phyloP scores from a whole-genome alignment of 1,140 invertebrate species.

The Leptoteleia sp. region DNA sequence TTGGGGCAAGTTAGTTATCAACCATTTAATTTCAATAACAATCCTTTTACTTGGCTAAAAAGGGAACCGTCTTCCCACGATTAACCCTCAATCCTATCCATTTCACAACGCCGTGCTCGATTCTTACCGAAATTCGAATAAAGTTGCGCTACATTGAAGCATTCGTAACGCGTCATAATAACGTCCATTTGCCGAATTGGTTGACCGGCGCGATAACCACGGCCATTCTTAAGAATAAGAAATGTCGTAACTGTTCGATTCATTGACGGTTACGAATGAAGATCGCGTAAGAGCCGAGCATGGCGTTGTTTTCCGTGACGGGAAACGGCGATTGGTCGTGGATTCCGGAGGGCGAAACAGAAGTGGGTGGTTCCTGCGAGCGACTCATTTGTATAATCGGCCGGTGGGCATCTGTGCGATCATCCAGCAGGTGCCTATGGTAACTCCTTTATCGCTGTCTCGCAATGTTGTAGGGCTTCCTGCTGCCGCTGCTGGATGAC shows the following conservation, averaged over 20 bases:
- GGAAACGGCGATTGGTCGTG: slow-evolving; percentile 32
- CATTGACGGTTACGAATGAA: slow-evolving; percentile 10
- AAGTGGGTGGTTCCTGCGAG: slow-evolving; percentile 56
- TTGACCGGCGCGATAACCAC: neutral
- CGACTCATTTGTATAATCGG: slow-evolving; percentile 65
- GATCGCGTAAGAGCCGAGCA: slow-evolving; percentile 7
- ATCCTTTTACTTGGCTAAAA: slow-evolving; percentile 3
- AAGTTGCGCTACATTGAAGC: slow-evolving; percentile 40
- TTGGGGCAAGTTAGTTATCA: too few relatives aligned
- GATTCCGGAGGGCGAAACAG: slow-evolving; percentile 39
- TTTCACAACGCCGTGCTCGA: too few relatives aligned
- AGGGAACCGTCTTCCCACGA: slow-evolving; percentile 22
- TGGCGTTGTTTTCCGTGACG: slow-evolving; percentile 13
- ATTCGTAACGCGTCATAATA: slow-evolving; percentile 56
- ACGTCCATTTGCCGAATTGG: neutral
- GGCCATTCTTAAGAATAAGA: neutral
- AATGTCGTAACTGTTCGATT: neutral
- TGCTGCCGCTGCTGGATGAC: slow-evolving; percentile 31
- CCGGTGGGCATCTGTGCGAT: slow-evolving; percentile 58
- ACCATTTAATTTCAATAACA: slow-evolving; percentile 27
- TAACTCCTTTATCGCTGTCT: slow-evolving; percentile 61
- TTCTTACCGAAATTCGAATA: slow-evolving; percentile 9
- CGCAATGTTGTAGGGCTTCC: slow-evolving; percentile 59
- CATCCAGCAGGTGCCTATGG: slow-evolving; percentile 62
- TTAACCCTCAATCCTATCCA: neutral